Evolutionary conservation across 2,888 invertebrate species (phyloP), one percentile per base, ranked within the genome.

Genomic region (Patella caerulea): DNA sequence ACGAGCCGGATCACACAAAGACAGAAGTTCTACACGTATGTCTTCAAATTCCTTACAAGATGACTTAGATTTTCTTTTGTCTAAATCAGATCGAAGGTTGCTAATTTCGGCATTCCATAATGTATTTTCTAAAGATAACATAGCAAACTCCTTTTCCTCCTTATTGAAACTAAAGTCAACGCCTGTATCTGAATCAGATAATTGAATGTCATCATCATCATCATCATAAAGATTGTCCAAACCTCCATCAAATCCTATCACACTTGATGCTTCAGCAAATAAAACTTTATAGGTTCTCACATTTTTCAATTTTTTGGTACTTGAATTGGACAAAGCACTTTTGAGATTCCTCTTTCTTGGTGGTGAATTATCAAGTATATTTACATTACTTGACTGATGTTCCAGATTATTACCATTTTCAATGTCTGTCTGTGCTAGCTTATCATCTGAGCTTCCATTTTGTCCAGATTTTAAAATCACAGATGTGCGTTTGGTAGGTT

Each of bases 181-280:
- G 7, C 75, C 79, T 0, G 74, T 74, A 3, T 79, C 75, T 73
- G 74, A 73, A 9, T 76, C 78, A 70, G 78, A 79, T 9, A 59
- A 71, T 24, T 80, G 77, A 15, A 74, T 54, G 19, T 77, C 80
- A 65, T 78, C 79, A 29, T 84, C 84, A 29, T 84, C 84, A 45
- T 83, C 78, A 71, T 86, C 85, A 34, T 83, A 80, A 75, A 83
- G 79, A 79, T 87, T 88, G 76, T 86, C 87, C 29, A 85, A 70
- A n/a, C 89, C 89, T 34, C 89, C 89, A 80, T 89, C 88, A 70
- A 84, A 80, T 9, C 88, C 88, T 65, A 89, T 88, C 19, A 89
- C 79, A 19, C 83, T 83, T 14, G 87, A 81, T 71, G 78, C 72
- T 9, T 86, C 84, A 14, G 83, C 75, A 81, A 89, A 87, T 2